Evolutionary conservation across 2,113 vertebrate species (phyloP).

Genomic region (Ageneiosus marmoratus): DNA sequence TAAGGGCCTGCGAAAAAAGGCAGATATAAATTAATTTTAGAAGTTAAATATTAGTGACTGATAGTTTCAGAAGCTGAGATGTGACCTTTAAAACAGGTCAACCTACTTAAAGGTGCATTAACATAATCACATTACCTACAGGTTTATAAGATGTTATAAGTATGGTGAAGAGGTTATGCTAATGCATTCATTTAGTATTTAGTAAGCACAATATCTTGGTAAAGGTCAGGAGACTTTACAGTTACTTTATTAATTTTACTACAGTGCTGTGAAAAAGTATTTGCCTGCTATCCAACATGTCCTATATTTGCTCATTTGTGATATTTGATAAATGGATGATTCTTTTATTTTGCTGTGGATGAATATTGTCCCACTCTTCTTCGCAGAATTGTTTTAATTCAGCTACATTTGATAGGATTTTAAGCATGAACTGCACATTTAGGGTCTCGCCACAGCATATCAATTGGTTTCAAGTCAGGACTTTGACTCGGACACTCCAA

Average conservation of each 20-base stretch:
- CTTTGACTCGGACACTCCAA: too few species aligned
- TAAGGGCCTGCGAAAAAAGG: not conserved
- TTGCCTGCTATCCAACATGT: too few species aligned
- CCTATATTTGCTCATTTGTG: too few species aligned
- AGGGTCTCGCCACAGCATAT: too few species aligned
- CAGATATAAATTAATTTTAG: not conserved
- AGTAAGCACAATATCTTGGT: not conserved
- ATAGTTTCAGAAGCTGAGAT: not conserved
- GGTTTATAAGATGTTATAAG: not conserved
- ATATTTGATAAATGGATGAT: too few species aligned
- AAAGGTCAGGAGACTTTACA: not conserved
- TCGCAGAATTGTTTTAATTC: too few species aligned
- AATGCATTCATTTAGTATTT: not conserved
- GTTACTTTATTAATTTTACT: not conserved
- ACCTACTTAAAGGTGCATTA: not conserved
- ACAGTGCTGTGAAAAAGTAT: too few species aligned
- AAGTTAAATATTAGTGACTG: not conserved
- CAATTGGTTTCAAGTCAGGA: too few species aligned
- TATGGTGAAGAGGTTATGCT: not conserved
- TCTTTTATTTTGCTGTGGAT: too few species aligned
- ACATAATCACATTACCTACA: not conserved
- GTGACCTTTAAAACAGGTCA: constrained; percentile 4
- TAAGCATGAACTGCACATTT: too few species aligned
- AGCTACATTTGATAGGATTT: too few species aligned
- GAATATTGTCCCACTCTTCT: too few species aligned